These are phyloP conservation scores for Danaus chrysippus DNA, from an alignment of 2,888 invertebrate species.

Conservation along the genomic window DNA sequence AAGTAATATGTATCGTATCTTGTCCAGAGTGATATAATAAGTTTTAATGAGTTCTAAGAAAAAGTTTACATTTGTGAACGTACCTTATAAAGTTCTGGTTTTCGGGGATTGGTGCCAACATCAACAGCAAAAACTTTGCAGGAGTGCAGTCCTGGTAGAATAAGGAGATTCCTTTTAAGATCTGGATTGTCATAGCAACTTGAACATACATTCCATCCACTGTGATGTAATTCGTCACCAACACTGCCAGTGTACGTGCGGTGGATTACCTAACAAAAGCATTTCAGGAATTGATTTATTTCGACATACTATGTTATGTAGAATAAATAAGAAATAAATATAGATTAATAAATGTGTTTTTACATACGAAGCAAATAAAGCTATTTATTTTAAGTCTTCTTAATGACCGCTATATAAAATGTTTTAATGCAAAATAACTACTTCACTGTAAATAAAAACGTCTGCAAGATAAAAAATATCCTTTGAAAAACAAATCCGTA, in stretches of 20 bases:
- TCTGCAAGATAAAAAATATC: neutral
- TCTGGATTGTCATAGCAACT: constrained; percentile 85
- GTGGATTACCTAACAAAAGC: constrained; percentile 86
- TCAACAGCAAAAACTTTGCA: constrained; percentile 92
- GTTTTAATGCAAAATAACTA: too few relatives aligned
- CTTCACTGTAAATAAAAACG: neutral
- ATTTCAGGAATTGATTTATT: neutral
- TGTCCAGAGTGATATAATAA: neutral
- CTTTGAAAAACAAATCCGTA: constrained; percentile 10
- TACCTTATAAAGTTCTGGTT: constrained; percentile 87
- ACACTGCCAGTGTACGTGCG: constrained; percentile 87
- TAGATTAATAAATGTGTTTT: neutral
- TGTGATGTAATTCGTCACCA: constrained; percentile 96
- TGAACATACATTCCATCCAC: constrained; percentile 98
- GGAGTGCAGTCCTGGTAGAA: constrained; percentile 90
- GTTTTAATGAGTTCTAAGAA: neutral
- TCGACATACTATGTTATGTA: neutral
- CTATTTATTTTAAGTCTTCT: too few relatives aligned
- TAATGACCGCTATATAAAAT: too few relatives aligned
- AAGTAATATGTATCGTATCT: too few relatives aligned
- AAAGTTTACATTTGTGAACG: constrained; percentile 16
- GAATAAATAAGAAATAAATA: neutral
- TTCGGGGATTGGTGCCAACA: constrained; percentile 84
- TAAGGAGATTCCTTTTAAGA: constrained; percentile 85
- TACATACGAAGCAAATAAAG: neutral